A percentile compares a stretch with the other conserved stretches of the same genome.
Evolutionary conservation across 2,113 vertebrate species (phyloP).

Genomic region (Epinephelus lanceolatus): DNA sequence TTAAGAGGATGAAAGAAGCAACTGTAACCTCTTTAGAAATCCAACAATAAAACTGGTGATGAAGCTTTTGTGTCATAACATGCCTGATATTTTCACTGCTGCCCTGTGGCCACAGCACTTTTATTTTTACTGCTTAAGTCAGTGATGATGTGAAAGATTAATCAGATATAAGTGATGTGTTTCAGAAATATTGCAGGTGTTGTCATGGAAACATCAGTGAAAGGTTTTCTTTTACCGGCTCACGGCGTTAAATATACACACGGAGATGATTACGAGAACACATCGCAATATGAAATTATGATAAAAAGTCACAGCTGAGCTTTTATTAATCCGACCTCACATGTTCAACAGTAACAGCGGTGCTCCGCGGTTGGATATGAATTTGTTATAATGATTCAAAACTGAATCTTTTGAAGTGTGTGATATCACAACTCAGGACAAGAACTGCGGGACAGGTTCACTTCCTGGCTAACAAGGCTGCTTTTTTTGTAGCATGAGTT

Average conservation of each 20-base stretch:
- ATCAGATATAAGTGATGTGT: not conserved
- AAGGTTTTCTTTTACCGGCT: not conserved
- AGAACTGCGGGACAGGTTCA: not conserved
- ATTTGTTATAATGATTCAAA: not conserved
- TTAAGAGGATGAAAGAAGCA: not conserved
- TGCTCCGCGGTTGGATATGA: not conserved
- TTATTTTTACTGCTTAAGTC: constrained; percentile 22
- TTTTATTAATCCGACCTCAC: not conserved
- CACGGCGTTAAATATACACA: not conserved
- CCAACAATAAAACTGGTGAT: not conserved
- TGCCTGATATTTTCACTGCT: not conserved
- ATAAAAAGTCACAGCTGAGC: not conserved
- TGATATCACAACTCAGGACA: not conserved
- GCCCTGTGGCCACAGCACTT: not conserved
- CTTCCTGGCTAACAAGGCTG: constrained; percentile 2
- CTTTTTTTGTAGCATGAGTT: not conserved
- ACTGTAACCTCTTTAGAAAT: not conserved
- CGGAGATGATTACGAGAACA: not conserved
- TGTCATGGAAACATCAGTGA: constrained; percentile 3
- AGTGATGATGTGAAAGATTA: constrained; percentile 13
- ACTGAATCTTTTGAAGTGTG: not conserved
- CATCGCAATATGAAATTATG: not conserved
- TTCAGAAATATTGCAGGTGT: not conserved
- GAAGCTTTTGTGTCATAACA: not conserved
- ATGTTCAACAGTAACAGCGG: not conserved